Base-by-base conservation (phyloP, 2,888 invertebrate genomes). In the Perdita meconis region DNA sequence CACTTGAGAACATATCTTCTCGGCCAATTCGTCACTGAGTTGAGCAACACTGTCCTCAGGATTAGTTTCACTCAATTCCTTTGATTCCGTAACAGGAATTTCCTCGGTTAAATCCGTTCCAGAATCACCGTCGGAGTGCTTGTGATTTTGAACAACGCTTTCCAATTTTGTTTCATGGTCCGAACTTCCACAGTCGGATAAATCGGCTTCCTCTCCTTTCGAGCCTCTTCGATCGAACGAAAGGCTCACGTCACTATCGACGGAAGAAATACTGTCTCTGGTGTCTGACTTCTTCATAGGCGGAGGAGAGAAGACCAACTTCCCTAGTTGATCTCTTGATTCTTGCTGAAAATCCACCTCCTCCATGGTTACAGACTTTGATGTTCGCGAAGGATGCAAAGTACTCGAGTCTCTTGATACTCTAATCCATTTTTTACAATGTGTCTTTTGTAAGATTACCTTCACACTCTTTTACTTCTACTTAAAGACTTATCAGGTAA, bases 1-100 rank as follows among this genome's bases (percentile, higher is more conserved):
- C 26, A 98, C 98, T 91, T 97, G 97, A 56, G 96, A 94, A 60
- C 96, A 95, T 86, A 98, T 97, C 87, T 96, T 95, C 78, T 95
- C 95, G 12, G 96, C 95, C 38, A 97, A 92, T 84, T 97, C 97
- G 3, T 96, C 96, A 82, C 95, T 95, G 0, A 97, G 97, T 0
- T 93, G 90, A 0, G 93, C 90, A 81, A 92, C 91, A 34, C 89
- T 86, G 3, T 88, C 88, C 10, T 12, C 2, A 16, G 44, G 47
- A 5, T 76, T 69, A 10, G n/a, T 38, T 1, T 30, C 38, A 0
- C 44, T 51, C 5, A n/a, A 60, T 5, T 71, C 60, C 60, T 70
- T 63, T 61, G 70, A 16, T n/a, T 77, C 80, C 24, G 61, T 67
- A 12, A 72, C 40, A 0, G 60, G 57, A 1, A 47, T 63, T 8